Conservation (phyloP, 2,113 vertebrate genomes). For the Eolophus roseicapilla region DNA sequence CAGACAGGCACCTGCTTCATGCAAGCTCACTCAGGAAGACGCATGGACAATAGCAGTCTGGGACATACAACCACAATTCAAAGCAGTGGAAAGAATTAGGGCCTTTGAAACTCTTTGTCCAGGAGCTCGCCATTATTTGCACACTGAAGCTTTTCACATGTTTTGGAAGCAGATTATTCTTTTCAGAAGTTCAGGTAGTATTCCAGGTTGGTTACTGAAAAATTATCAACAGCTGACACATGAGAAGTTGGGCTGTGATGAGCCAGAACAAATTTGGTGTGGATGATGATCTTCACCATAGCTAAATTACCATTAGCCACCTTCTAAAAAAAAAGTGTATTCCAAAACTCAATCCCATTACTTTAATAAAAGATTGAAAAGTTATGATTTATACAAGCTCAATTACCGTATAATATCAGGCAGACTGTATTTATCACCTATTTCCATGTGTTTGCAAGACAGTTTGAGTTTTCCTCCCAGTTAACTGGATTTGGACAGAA, state of each 20-base stretch:
- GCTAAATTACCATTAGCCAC: conserved; percentile 38
- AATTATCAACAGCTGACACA: conserved; percentile 40
- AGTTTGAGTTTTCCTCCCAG: conserved; percentile 36
- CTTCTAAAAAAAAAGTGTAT: neutral
- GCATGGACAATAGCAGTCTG: neutral
- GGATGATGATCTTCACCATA: conserved; percentile 38
- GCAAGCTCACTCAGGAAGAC: neutral
- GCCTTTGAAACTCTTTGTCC: neutral
- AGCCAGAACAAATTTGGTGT: conserved; percentile 50
- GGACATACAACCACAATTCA: neutral
- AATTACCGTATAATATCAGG: conserved; percentile 27
- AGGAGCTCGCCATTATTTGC: neutral
- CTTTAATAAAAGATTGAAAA: conserved; percentile 68
- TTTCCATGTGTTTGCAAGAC: conserved; percentile 65
- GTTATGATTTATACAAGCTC: conserved; percentile 49
- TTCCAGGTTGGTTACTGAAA: conserved; percentile 37
- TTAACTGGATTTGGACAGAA: conserved; percentile 52
- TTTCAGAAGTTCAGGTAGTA: conserved; percentile 4
- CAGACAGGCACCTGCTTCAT: neutral
- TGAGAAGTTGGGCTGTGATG: conserved; percentile 44
- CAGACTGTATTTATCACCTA: conserved; percentile 63
- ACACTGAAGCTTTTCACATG: neutral
- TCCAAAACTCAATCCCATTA: conserved; percentile 48
- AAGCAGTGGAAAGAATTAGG: neutral
- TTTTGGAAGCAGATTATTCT: neutral